Conservation (phyloP, 2,113 vertebrate species). For the Butastur rufipennis region DNA sequence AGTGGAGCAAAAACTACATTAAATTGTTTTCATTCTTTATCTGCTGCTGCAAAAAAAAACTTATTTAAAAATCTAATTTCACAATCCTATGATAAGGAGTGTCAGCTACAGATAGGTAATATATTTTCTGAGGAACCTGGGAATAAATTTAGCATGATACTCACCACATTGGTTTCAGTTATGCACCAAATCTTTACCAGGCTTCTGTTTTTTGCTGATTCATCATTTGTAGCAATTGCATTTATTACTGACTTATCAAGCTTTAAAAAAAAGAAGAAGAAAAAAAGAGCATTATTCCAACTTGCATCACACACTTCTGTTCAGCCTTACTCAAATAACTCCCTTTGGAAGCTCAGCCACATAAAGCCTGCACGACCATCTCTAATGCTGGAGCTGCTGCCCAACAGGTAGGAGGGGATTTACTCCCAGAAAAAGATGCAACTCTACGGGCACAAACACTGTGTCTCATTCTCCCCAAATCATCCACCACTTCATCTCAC, state of each 20-base stretch:
- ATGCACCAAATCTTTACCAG: constrained; percentile 90
- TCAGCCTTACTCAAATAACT: not conserved
- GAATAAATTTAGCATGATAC: constrained; percentile 28
- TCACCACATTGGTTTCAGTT: constrained; percentile 74
- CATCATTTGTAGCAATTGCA: constrained; percentile 81
- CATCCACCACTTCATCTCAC: not conserved
- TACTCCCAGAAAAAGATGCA: not conserved
- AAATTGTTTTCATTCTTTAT: not conserved
- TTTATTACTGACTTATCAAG: constrained; percentile 90
- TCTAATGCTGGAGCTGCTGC: not conserved
- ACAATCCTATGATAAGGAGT: not conserved
- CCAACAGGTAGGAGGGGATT: not conserved
- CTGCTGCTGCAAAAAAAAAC: not conserved
- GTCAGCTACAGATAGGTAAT: not conserved
- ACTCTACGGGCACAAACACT: rapidly evolving
- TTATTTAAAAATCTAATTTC: not conserved
- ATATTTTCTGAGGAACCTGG: not conserved
- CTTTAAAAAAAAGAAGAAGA: constrained; percentile 51
- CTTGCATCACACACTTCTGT: not conserved
- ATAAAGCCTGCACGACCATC: not conserved
- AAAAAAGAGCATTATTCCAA: not conserved
- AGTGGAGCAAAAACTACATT: not conserved
- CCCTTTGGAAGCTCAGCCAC: not conserved
- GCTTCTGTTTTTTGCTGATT: constrained; percentile 85
- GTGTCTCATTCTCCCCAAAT: not conserved